phyloP scores from a whole-genome alignment of 2,888 invertebrate species.

The Lydus trimaculatus region DNA sequence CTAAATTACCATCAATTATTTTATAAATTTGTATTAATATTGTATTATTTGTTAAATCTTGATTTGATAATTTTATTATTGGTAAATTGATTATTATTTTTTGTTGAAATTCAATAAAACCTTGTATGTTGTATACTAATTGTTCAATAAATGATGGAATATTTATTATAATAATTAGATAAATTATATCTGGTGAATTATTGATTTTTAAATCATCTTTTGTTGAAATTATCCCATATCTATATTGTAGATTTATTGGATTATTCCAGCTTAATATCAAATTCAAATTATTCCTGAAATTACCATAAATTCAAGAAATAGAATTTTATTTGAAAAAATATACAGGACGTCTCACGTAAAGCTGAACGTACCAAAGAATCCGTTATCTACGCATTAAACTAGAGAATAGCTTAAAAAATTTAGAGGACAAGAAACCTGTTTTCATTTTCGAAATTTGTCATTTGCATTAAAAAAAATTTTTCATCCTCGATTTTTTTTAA shows the following conservation, averaged over 20 bases:
- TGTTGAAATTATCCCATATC: neutral
- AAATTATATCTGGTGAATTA: slow-evolving; percentile 17
- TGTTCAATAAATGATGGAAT: slow-evolving; percentile 31
- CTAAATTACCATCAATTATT: slow-evolving; percentile 34
- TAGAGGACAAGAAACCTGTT: no score
- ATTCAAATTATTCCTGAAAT: neutral
- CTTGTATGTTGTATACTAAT: slow-evolving; percentile 28
- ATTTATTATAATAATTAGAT: slow-evolving; percentile 27
- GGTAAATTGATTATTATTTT: slow-evolving; percentile 26
- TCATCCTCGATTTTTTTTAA: no score
- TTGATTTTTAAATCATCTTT: slow-evolving; percentile 21
- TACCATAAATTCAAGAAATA: no score
- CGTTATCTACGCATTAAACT: no score
- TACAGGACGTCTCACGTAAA: no score
- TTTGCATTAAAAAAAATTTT: no score
- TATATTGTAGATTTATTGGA: neutral
- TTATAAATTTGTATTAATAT: slow-evolving; percentile 24
- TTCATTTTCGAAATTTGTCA: no score
- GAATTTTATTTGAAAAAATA: no score
- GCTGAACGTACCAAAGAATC: no score
- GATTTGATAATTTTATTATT: slow-evolving; percentile 26
- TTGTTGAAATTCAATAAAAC: slow-evolving; percentile 23
- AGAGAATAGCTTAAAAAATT: no score
- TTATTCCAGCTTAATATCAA: neutral
- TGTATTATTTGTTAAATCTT: slow-evolving; percentile 25